A percentile compares a stretch with the other conserved stretches of the same genome.
Conservation (phyloP, 2,888 invertebrate species). For the Cynaeus angustus region DNA sequence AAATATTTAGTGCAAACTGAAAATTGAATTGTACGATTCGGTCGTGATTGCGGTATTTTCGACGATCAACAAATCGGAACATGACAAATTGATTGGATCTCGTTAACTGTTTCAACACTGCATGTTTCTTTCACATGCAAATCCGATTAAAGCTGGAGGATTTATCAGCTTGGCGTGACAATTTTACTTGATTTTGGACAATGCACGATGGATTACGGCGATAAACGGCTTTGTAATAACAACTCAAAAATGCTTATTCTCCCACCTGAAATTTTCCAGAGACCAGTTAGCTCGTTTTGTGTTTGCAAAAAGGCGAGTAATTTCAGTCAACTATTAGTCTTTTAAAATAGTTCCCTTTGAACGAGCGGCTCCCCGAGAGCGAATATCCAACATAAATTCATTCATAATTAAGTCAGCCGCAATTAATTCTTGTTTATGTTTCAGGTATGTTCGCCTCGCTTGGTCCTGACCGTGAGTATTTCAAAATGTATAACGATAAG, state of each 20-base stretch:
- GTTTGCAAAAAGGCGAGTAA: no score
- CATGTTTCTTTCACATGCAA: constrained; percentile 28
- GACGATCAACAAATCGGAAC: constrained; percentile 41
- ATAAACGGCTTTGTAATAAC: no score
- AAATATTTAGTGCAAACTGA: constrained; percentile 30
- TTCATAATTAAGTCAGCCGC: constrained; percentile 1
- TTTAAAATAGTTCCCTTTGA: background rate
- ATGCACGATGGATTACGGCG: background rate
- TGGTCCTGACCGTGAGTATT: constrained; percentile 18
- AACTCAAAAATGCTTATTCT: no score
- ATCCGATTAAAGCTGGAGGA: constrained; percentile 11
- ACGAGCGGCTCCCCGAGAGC: background rate
- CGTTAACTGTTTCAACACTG: constrained; percentile 28
- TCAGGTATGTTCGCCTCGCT: constrained; percentile 10
- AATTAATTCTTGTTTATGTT: constrained; percentile 24
- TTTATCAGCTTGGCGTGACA: background rate
- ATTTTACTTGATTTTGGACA: constrained; percentile 4
- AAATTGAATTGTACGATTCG: constrained; percentile 29
- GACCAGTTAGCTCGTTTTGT: no score
- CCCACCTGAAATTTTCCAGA: no score
- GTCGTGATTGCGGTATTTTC: constrained; percentile 42
- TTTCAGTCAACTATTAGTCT: background rate
- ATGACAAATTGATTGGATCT: constrained; percentile 39
- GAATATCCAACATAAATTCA: constrained; percentile 9
- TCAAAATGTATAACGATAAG: constrained; percentile 7